phyloP scores from a whole-genome alignment of 2,797 vertebrate genomes.

The Alectoris magna region DNA sequence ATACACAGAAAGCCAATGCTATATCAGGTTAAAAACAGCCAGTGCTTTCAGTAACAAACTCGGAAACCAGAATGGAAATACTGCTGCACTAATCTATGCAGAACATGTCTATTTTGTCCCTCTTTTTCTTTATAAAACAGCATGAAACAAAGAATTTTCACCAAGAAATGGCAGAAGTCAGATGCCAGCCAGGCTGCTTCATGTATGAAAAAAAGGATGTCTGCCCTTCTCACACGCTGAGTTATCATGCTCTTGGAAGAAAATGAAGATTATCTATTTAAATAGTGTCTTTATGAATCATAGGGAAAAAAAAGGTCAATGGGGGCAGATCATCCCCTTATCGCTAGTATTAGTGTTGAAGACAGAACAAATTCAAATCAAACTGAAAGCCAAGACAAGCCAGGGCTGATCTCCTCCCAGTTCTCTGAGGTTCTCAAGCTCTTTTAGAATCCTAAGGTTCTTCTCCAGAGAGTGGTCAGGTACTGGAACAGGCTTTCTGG shows the following conservation, averaged over 20 bases:
- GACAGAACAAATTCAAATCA: no score
- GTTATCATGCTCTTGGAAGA: background rate
- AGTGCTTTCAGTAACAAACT: conserved; percentile 24
- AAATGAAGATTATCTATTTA: background rate
- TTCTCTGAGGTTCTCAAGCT: no score
- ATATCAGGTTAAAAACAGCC: conserved; percentile 48
- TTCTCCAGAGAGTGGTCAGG: no score
- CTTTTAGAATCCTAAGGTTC: no score
- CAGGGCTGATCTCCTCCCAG: no score
- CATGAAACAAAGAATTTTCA: background rate
- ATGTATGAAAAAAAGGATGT: background rate
- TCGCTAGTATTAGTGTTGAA: no score
- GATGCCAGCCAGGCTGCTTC: background rate
- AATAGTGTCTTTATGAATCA: background rate
- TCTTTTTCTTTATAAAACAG: background rate
- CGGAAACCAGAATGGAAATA: conserved; percentile 46
- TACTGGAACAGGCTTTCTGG: no score
- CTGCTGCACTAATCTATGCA: background rate
- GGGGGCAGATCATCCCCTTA: background rate
- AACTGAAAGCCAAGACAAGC: no score
- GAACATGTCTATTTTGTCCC: background rate
- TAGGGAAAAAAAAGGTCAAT: background rate
- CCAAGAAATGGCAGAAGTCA: background rate
- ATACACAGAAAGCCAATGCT: conserved; percentile 59
- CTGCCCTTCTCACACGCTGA: background rate